Percentiles rank a stretch among this genome's conserved stretches.
Evolutionary conservation across 2,797 vertebrate species (phyloP).

Genomic region (Betta splendens): DNA sequence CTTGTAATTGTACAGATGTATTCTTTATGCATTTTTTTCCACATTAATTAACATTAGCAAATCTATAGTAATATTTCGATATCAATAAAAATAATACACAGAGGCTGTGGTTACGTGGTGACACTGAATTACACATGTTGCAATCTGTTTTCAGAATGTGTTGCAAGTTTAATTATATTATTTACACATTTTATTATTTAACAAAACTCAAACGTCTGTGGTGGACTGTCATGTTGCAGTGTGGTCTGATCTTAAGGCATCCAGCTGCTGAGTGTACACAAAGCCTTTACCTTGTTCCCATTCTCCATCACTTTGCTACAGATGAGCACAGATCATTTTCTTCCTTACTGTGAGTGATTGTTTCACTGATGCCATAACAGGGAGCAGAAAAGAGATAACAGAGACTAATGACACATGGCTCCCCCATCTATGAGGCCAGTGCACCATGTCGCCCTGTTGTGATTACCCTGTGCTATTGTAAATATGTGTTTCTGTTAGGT

Average conservation of each 20-base stretch:
- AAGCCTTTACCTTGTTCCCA: constrained; percentile 6
- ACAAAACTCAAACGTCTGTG: background rate
- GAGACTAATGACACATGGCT: constrained; percentile 91
- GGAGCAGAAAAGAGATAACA: constrained; percentile 79
- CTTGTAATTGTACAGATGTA: too few species aligned
- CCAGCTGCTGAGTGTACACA: constrained; percentile 1
- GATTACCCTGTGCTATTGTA: constrained; percentile 83
- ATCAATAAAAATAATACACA: constrained; percentile 24
- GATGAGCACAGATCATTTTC: constrained; percentile 81
- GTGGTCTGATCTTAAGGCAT: background rate
- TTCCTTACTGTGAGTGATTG: constrained; percentile 82
- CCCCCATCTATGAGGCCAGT: constrained; percentile 83
- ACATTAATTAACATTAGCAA: too few species aligned
- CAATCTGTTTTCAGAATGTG: too few species aligned
- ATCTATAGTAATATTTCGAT: too few species aligned
- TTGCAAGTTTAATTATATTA: background rate
- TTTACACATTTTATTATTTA: constrained; percentile 1
- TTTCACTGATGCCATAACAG: constrained; percentile 77
- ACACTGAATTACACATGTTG: too few species aligned
- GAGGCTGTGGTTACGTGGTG: background rate
- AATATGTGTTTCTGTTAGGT: constrained; percentile 82
- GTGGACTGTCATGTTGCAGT: constrained; percentile 9
- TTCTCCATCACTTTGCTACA: constrained; percentile 65
- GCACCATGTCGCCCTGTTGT: constrained; percentile 80
- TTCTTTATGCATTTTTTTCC: too few species aligned